Evolutionary conservation across 2,888 invertebrate species (phyloP).

Genomic region (Tyria jacobaeae): DNA sequence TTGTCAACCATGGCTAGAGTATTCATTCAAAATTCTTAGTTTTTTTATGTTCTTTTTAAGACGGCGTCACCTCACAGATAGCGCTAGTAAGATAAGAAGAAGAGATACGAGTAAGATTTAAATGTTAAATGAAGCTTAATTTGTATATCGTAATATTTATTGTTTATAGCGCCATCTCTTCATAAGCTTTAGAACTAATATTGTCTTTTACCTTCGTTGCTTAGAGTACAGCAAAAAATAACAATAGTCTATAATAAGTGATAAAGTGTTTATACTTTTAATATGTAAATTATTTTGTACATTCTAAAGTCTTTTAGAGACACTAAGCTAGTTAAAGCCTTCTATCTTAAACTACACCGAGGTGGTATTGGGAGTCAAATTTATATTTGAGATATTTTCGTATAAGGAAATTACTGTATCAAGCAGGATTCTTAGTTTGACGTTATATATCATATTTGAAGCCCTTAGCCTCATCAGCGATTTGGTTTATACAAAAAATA

Average conservation of each 20-base stretch:
- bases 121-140: too few relatives aligned
- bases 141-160: background rate
- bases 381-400: slow-evolving; percentile 12
- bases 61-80: slow-evolving; percentile 15
- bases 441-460: too few relatives aligned
- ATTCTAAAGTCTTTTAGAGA: slow-evolving; percentile 82
- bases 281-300: slow-evolving; percentile 66
- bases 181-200: slow-evolving; percentile 30
- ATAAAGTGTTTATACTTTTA: slow-evolving; percentile 47
- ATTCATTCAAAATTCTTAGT: slow-evolving; percentile 21
- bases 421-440: too few relatives aligned
- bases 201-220: slow-evolving; percentile 55
- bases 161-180: slow-evolving; percentile 43
- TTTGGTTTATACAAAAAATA: too few relatives aligned
- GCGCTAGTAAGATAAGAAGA: slow-evolving; percentile 24
- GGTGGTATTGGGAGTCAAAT: slow-evolving; percentile 32
- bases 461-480: too few relatives aligned
- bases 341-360: slow-evolving; percentile 74
- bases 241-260: slow-evolving; percentile 28
- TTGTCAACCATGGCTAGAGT: slow-evolving; percentile 48
- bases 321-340: slow-evolving; percentile 84
- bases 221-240: slow-evolving; percentile 37
- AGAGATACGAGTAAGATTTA: background rate
- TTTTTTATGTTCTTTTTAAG: slow-evolving; percentile 4
- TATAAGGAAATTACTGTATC: background rate